Conservation (phyloP, 1,140 invertebrate species). For the silkworm (Bombyx mori) region DNA sequence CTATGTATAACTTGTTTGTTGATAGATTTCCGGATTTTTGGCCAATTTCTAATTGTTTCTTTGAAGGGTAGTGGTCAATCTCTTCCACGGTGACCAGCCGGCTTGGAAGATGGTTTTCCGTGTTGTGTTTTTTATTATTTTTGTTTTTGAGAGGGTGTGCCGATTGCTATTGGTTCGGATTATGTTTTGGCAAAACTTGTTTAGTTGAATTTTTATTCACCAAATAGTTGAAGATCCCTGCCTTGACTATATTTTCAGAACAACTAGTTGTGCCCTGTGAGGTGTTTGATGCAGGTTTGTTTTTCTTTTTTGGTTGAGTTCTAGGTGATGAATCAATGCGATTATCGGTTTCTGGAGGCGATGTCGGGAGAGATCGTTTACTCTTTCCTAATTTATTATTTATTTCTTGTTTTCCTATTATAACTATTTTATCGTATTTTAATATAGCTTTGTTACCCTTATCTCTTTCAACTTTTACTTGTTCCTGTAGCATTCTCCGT, state of each 20-base stretch:
- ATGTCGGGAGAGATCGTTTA: not conserved
- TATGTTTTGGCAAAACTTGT: not conserved
- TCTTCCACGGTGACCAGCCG: conserved; percentile 3
- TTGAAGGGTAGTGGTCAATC: not conserved
- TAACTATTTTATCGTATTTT: not conserved
- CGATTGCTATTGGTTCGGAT: not conserved
- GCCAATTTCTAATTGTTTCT: no score
- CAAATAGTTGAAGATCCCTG: not conserved
- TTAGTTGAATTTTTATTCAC: not conserved
- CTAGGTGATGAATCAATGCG: not conserved
- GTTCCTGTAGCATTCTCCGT: no score
- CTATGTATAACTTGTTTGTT: conserved; percentile 2
- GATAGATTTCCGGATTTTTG: no score
- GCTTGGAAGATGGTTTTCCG: conserved; percentile 1
- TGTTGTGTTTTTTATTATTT: not conserved
- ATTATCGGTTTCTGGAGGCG: not conserved
- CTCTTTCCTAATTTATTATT: no score
- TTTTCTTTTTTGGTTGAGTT: conserved; percentile 1
- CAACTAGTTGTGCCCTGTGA: not conserved
- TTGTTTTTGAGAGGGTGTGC: not conserved
- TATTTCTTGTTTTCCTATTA: not conserved
- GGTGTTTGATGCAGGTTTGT: not conserved
- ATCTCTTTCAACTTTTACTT: no score
- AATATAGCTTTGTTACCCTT: not conserved
- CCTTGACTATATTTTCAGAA: not conserved